Conservation (phyloP, 1,140 invertebrate genomes). For the Lordiphosa stackelbergi region DNA sequence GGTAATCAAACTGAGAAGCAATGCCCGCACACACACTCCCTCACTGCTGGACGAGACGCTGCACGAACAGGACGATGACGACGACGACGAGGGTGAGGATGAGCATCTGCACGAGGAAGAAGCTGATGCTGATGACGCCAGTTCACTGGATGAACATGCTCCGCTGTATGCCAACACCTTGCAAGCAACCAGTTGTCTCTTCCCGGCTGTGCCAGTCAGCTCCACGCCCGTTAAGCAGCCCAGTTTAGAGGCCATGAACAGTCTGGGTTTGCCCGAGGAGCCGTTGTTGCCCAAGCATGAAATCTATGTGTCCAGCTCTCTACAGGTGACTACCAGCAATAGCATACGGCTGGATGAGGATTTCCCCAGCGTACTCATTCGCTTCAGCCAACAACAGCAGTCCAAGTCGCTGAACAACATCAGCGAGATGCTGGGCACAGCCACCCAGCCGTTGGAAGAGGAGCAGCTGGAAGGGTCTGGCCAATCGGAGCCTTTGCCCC, state of each 20-base stretch:
- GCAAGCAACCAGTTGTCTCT: constrained; percentile 19
- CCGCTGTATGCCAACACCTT: constrained; percentile 69
- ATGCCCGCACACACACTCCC: constrained; percentile 31
- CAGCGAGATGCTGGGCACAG: constrained; percentile 50
- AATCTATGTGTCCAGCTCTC: constrained; percentile 67
- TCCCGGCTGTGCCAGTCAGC: constrained; percentile 19
- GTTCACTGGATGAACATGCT: constrained; percentile 53
- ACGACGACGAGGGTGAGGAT: constrained; percentile 35
- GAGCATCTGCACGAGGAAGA: constrained; percentile 10
- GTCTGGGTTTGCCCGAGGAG: constrained; percentile 64
- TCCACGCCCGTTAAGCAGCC: constrained; percentile 58
- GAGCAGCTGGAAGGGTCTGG: background rate
- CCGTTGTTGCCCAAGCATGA: constrained; percentile 59
- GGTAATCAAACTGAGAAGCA: constrained; percentile 77
- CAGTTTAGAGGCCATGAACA: constrained; percentile 73
- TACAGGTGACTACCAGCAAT: constrained; percentile 69
- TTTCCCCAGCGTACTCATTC: constrained; percentile 58
- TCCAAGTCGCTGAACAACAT: constrained; percentile 74
- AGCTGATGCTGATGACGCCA: constrained; percentile 48
- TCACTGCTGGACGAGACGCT: constrained; percentile 77
- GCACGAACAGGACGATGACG: constrained; percentile 75
- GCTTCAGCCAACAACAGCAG: constrained; percentile 61
- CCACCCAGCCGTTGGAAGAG: background rate
- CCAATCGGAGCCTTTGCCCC: background rate
- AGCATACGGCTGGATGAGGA: constrained; percentile 54